Evolutionary conservation across 2,113 vertebrate genomes (phyloP), one percentile per base, ranked within the genome.

Genomic region (Riparia riparia): DNA sequence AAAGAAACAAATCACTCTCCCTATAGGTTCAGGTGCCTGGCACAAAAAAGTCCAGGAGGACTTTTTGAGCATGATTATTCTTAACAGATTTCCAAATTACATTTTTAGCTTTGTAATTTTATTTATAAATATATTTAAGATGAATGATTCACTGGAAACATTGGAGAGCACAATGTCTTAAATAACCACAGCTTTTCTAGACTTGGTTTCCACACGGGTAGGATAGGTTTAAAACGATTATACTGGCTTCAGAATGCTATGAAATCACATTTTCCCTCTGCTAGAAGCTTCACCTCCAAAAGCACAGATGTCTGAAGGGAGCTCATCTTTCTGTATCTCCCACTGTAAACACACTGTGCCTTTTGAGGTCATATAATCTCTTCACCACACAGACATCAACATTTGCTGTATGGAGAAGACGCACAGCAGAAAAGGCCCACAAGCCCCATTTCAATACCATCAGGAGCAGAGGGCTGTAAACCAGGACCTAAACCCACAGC

Each of bases 81-180:
- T 81, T 92, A 97, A 89, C 84, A 94, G 78, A 42, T 95, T 65
- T 82, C 57, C 66, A 93, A 78, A 86, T 79, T 72, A 60, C 66
- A 87, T 50, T 87, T 91, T 94, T 80, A 95, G 63, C 54, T 63
- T 72, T 77, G 14, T 74, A 94, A 79, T 41, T 79, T 89, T 87
- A 65, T 68, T 95, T 96, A 89, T 82, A 95, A 89, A 85, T 82
- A 87, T 24, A 53, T 89, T 89, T 89, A 76, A 60, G 81, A 65
- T 57, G 6, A 65, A 78, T 39, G 29, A 61, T 49, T 78, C 72
- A 54, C 37, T 34, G 20, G 32, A 90, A 89, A 85, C 37, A 32
- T 41, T 69, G 47, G 63, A 69, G 57, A 69, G 19, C 14, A 47
- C 1, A 1, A 25, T 6, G 20, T 51, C 51, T 49, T 89, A 72